A percentile compares a stretch with the other conserved stretches of the same genome.
phyloP scores from a whole-genome alignment of 1,140 invertebrate species.

The Bicyclus anynana region DNA sequence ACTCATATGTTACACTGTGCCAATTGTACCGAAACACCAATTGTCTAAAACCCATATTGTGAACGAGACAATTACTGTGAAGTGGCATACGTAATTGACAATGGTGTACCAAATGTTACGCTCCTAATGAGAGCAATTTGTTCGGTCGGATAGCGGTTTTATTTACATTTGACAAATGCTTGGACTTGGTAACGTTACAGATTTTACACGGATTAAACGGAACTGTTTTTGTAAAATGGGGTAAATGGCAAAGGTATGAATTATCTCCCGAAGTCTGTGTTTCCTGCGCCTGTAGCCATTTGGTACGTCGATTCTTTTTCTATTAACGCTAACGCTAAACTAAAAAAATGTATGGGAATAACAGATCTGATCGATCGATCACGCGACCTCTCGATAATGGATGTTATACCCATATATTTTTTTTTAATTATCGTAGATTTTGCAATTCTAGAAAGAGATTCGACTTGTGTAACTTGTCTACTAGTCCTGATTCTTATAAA shows the following conservation, averaged over 20 bases:
- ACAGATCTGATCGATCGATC: too few species aligned
- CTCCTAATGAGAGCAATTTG: slow-evolving; percentile 15
- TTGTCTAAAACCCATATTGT: slow-evolving; percentile 7
- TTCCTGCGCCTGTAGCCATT: too few species aligned
- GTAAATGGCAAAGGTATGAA: background rate
- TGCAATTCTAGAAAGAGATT: too few species aligned
- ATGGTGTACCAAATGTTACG: slow-evolving; percentile 12
- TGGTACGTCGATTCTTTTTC: too few species aligned
- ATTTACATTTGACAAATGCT: slow-evolving; percentile 12
- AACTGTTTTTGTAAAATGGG: background rate
- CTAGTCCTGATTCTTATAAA: too few species aligned
- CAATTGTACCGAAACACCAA: slow-evolving; percentile 9
- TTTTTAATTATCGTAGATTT: too few species aligned
- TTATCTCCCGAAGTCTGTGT: too few species aligned
- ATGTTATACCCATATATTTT: too few species aligned
- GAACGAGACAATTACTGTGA: slow-evolving; percentile 7
- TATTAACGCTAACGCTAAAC: too few species aligned
- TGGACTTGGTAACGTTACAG: background rate
- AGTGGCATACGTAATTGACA: slow-evolving; percentile 14
- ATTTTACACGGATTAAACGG: background rate
- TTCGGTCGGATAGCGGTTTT: slow-evolving; percentile 21
- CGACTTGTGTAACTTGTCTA: too few species aligned
- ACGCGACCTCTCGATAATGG: too few species aligned
- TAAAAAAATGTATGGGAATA: too few species aligned
- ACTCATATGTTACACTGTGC: background rate